Evolutionary conservation across 2,888 invertebrate species (phyloP).

Genomic region (Reticulitermes lucifugus): DNA sequence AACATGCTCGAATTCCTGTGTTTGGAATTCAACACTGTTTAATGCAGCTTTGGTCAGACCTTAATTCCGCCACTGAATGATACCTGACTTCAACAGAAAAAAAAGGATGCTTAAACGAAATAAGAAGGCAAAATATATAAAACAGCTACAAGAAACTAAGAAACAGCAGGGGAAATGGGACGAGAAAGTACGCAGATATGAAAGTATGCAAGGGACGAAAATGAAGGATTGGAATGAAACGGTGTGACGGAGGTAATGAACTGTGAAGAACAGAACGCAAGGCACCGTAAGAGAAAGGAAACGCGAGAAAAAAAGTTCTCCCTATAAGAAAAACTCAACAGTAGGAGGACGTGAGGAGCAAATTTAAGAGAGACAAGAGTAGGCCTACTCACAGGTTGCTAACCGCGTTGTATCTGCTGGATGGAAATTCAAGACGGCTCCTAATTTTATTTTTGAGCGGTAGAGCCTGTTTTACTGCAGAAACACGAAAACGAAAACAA

Average conservation of each 20-base stretch:
- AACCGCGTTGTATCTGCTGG: neutral
- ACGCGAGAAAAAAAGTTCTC: neutral
- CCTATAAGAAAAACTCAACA: neutral
- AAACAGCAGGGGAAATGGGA: neutral
- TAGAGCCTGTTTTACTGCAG: no score
- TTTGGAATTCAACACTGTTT: neutral
- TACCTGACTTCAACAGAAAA: neutral
- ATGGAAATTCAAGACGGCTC: neutral
- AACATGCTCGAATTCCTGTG: neutral
- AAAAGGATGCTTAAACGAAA: neutral
- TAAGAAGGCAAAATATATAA: neutral
- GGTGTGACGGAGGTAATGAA: slow-evolving; percentile 12
- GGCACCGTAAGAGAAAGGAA: neutral
- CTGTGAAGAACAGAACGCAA: neutral
- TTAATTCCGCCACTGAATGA: slow-evolving; percentile 16
- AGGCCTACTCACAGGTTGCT: neutral
- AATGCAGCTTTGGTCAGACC: neutral
- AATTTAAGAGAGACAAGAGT: no score
- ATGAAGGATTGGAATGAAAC: slow-evolving; percentile 14
- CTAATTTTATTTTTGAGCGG: neutral
- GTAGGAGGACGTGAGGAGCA: no score
- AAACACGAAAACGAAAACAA: no score
- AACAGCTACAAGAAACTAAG: neutral
- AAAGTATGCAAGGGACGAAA: slow-evolving; percentile 8
- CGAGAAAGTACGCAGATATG: neutral